Percentiles rank a stretch among this genome's conserved stretches.
Conservation (phyloP, 1,140 invertebrate genomes). For the Drosophila obscura region DNA sequence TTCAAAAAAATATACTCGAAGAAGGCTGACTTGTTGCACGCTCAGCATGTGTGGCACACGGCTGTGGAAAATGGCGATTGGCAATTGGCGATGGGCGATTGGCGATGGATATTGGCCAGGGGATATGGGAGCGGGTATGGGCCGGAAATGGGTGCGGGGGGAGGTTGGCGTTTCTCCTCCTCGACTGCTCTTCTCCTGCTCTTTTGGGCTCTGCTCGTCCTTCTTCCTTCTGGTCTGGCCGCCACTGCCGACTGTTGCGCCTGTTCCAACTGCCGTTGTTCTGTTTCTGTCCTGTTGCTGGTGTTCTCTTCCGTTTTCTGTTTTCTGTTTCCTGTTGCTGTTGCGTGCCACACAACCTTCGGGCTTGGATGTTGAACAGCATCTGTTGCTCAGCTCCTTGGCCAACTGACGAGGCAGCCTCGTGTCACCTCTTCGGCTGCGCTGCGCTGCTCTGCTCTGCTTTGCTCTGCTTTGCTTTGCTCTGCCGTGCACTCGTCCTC, state of each 20-base stretch:
- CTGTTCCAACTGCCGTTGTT: neutral
- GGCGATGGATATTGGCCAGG: no score
- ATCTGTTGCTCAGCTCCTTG: conserved; percentile 70
- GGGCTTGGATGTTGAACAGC: conserved; percentile 76
- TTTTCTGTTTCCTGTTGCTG: conserved; percentile 8
- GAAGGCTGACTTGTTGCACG: conserved; percentile 47
- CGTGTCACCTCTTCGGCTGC: conserved; percentile 32
- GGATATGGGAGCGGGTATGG: no score
- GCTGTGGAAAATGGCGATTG: conserved; percentile 4
- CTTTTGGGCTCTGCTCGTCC: neutral
- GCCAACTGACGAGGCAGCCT: conserved; percentile 65
- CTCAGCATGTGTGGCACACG: conserved; percentile 5
- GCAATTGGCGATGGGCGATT: no score
- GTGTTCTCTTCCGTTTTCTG: neutral
- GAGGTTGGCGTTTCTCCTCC: neutral
- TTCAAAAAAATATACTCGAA: conserved; percentile 35
- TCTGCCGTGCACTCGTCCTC: conserved; percentile 14
- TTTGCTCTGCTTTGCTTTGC: neutral
- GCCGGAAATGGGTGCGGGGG: no score
- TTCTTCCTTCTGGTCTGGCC: neutral
- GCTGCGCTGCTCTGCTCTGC: neutral
- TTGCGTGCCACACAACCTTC: conserved; percentile 67
- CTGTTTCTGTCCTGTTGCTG: conserved; percentile 6
- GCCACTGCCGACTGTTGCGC: conserved; percentile 14
- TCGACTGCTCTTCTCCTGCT: neutral